Evolutionary conservation across 2,797 vertebrate species (phyloP), one percentile per base, ranked within the genome.

Genomic region (Avahi laniger): DNA sequence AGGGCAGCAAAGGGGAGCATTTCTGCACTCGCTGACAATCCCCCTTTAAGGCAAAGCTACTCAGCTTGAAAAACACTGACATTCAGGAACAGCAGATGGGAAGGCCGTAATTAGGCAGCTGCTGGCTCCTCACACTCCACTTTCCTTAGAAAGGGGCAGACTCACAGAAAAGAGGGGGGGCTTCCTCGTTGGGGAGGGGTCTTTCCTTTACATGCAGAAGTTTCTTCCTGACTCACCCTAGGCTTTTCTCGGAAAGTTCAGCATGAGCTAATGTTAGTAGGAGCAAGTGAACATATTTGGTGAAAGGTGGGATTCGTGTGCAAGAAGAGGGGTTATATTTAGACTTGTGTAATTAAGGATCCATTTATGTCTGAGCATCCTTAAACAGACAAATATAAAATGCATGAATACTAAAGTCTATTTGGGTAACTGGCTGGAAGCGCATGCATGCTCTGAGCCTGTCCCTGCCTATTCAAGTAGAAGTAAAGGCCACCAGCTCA

Each of bases 371-470:
- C 91, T 97, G 85, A 96, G 89, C 97, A 97, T 96, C 96, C 96
- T 98, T 94, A 97, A 94, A 97, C 94, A 97, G 97, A 97, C 82
- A 95, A 93, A 97, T 96, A 97, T 96, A 96, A 97, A 97, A 96
- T 94, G 96, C 97, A 97, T 97, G 97, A 97, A 98, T 97, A 97
- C 82, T 94, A 95, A 94, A 95, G 97, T 93, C 86, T 97, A 89
- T 96, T 78, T 98, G 97, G 89, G 75, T 97, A 94, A 63, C 85
- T 95, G 91, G 82, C 89, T 97, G 79, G 73, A 89, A 91, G 28
- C 81, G 52, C 28, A 14, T 9, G 50, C 43, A 20, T 1, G 24
- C 67, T 79, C 69, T 24, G 48, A 85, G 61, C 13, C 57, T 33
- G 12, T 41, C 79, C 48, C 35, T 33, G 35, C 87, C 76, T 86